Evolutionary conservation across 2,113 vertebrate genomes (phyloP), one percentile per base, ranked within the genome.

Genomic region (Prionailurus viverrinus): DNA sequence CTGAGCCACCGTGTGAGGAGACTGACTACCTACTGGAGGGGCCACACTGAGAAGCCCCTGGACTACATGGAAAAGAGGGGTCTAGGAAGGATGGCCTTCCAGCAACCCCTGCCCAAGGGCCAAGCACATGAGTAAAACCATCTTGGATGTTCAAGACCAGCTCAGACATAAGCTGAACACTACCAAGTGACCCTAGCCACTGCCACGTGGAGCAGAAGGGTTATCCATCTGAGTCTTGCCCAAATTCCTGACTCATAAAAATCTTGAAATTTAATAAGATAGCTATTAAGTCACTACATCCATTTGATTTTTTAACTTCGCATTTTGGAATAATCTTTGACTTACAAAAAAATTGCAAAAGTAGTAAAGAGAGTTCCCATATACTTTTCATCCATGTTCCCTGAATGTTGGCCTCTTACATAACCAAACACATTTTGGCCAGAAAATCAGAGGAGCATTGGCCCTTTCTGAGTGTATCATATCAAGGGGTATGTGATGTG

Each of bases 321-420:
- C 41, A 84, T 92, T 96, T 94, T 92, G 31, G 76, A 87, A 82
- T 91, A 41, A 73, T 58, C 18, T 7, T 66, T 73, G 51, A 65
- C 3, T 94, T 94, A 53, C 6, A 66, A 55, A 55, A 83, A 88
- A 92, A 65, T 15, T 89, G 6, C 73, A 89, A 29, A 65, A 94
- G 36, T 63, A 78, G 19, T 83, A 12, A 41, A 88, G 29, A 88
- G 27, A 55, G 23, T 71, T 71, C 53, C 13, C 1, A 0, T 48
- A 71, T 51, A 25, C 39, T 39, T 91, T 87, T 73, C 36, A 91
- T 65, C 25, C 36, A 45, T 19, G 39, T 74, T 91, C 36, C 25
- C 48, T 41, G 71, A 73, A 91, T 48, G 41, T 74, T 86, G 74
- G 25, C 36, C 81, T 55, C 29, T 79, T 69, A 74, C 16, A 51